These are phyloP conservation scores for Leucoraja ocellata DNA, from an alignment of 2,797 vertebrate species.

Conservation along the genomic window DNA sequence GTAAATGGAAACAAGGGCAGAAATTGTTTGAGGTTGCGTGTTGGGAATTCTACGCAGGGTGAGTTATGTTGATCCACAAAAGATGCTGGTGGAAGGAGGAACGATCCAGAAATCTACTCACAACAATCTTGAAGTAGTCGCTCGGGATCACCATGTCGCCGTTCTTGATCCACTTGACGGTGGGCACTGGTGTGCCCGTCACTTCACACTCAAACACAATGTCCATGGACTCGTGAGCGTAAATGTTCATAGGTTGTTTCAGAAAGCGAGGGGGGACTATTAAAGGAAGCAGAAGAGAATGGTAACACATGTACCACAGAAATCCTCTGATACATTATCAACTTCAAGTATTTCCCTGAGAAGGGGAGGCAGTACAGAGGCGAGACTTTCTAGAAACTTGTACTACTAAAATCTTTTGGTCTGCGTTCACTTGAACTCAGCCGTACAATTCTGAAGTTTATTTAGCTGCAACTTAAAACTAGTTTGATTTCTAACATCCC, in stretches of 20 bases:
- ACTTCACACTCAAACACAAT: constrained; percentile 91
- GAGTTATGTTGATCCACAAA: neutral
- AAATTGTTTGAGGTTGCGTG: neutral
- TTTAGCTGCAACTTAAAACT: too few relatives aligned
- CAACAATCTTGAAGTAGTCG: constrained; percentile 95
- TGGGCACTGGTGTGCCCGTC: constrained; percentile 77
- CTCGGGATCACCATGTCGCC: constrained; percentile 93
- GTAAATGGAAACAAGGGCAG: neutral
- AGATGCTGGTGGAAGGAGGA: neutral
- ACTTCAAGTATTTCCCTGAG: neutral
- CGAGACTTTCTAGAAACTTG: neutral
- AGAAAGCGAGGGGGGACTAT: constrained; percentile 76
- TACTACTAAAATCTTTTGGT: neutral
- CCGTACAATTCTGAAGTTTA: neutral
- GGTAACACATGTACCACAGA: neutral
- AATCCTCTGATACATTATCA: neutral
- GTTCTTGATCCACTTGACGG: constrained; percentile 94
- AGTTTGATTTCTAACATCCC: too few relatives aligned
- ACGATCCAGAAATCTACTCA: constrained; percentile 54
- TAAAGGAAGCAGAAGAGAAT: constrained; percentile 37
- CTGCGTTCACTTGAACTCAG: neutral
- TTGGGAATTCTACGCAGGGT: neutral
- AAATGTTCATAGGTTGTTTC: constrained; percentile 75
- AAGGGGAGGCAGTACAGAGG: neutral
- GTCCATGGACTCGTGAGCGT: constrained; percentile 91